phyloP scores from a whole-genome alignment of 2,888 invertebrate species.

The Machimus rusticus region DNA sequence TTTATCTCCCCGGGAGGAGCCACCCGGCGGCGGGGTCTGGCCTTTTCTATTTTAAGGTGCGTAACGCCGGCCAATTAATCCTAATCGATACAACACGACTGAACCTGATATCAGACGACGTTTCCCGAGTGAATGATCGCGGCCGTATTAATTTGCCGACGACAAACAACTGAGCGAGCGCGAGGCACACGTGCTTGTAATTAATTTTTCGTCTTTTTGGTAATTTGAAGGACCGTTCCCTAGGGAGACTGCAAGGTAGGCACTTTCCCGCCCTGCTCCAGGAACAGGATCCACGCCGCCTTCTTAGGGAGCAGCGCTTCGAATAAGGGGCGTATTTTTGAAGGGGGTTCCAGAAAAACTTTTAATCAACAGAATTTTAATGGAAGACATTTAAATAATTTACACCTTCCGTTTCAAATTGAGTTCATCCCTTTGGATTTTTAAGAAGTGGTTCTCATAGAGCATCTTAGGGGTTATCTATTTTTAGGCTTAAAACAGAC shows the following conservation, averaged over 20 bases:
- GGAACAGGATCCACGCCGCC: neutral
- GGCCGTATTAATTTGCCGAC: constrained; percentile 1
- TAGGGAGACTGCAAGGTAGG: neutral
- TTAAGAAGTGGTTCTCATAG: neutral
- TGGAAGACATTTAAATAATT: neutral
- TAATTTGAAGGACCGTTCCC: neutral
- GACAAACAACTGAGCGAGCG: constrained; percentile 1
- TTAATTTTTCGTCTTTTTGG: constrained; percentile 16
- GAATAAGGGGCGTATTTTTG: neutral
- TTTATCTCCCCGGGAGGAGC: neutral
- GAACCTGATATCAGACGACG: neutral
- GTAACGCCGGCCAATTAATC: constrained; percentile 16
- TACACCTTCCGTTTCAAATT: neutral
- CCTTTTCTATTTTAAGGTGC: neutral
- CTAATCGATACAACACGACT: constrained; percentile 31
- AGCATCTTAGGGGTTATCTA: neutral
- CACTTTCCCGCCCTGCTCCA: neutral
- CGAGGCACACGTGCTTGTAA: constrained; percentile 12
- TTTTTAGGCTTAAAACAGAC: neutral
- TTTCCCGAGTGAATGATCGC: neutral
- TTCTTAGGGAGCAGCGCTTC: neutral
- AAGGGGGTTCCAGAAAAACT: neutral
- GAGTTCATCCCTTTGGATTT: neutral
- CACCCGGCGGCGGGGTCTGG: neutral
- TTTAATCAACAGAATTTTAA: neutral